These are phyloP conservation scores for Notoglanidium macrostoma DNA, from an alignment of 2,797 vertebrate species.

Conservation along the genomic window DNA sequence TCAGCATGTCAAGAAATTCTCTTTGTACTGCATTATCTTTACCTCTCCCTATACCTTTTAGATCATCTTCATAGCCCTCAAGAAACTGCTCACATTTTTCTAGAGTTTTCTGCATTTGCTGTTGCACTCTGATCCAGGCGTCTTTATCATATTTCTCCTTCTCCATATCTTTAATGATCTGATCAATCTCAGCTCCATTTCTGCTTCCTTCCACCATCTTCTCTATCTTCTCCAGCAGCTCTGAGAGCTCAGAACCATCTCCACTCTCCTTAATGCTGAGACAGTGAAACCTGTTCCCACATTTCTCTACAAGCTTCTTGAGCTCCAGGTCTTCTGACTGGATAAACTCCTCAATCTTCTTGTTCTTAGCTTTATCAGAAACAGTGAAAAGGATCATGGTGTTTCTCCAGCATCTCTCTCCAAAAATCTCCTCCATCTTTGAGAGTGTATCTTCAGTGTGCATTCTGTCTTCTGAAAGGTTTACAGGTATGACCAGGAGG, in stretches of 20 bases:
- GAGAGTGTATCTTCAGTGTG: background rate
- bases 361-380: slow-evolving; percentile 15
- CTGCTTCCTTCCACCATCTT: background rate
- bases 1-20: rapidly evolving
- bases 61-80: background rate
- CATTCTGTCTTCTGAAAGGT: slow-evolving; percentile 21
- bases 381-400: slow-evolving; percentile 43
- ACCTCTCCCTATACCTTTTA: rapidly evolving
- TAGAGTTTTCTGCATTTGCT: background rate
- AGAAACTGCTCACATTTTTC: background rate
- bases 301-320: slow-evolving; percentile 29
- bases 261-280: slow-evolving; percentile 28
- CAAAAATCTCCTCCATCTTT: slow-evolving; percentile 40
- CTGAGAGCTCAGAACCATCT: slow-evolving; percentile 28
- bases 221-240: slow-evolving; percentile 36
- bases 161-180: background rate
- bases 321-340: slow-evolving; percentile 10
- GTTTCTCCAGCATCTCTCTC: slow-evolving; percentile 2
- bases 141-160: background rate
- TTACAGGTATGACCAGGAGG: slow-evolving; percentile 61
- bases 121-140: background rate
- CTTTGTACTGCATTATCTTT: rapidly evolving
- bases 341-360: slow-evolving; percentile 26
- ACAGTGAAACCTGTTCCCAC: slow-evolving; percentile 35
- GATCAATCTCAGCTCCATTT: background rate